Evolutionary conservation across 2,888 invertebrate species (phyloP).

Genomic region (Alloscopus bannaensis): DNA sequence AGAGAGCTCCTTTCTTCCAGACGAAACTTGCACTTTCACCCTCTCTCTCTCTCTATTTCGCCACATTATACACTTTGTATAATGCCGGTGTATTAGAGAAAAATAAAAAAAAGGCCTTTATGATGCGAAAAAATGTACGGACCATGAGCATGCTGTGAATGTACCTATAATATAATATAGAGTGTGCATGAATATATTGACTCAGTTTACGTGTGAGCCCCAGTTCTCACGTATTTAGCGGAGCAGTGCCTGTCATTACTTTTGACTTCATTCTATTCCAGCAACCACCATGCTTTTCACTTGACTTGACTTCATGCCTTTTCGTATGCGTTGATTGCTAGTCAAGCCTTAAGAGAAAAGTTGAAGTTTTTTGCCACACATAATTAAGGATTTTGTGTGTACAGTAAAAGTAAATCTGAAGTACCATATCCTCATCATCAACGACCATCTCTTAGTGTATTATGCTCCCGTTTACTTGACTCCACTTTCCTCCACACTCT

Average conservation of each 20-base stretch:
- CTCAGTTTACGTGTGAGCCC: slow-evolving; percentile 16
- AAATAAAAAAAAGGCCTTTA: too few species aligned
- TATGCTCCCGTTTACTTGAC: slow-evolving; percentile 1
- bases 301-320: slow-evolving; percentile 1
- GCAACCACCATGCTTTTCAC: slow-evolving; percentile 3
- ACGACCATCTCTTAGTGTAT: neutral
- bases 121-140: too few species aligned
- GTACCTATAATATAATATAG: too few species aligned
- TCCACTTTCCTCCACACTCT: slow-evolving; percentile 8
- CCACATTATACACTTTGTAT: too few species aligned
- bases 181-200: slow-evolving; percentile 8
- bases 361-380: slow-evolving; percentile 18
- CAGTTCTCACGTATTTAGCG: slow-evolving; percentile 27
- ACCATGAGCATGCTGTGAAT: too few species aligned
- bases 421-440: slow-evolving; percentile 1
- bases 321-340: neutral
- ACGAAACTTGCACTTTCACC: too few species aligned
- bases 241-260: slow-evolving; percentile 13
- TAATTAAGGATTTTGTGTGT: slow-evolving; percentile 31
- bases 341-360: too few species aligned
- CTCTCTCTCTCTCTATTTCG: too few species aligned
- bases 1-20: too few species aligned
- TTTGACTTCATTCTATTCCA: slow-evolving; percentile 10
- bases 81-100: too few species aligned
- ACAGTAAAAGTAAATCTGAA: slow-evolving; percentile 17